phyloP scores from a whole-genome alignment of 64 coral and sea anemone genomes.

The Actinia equina region DNA sequence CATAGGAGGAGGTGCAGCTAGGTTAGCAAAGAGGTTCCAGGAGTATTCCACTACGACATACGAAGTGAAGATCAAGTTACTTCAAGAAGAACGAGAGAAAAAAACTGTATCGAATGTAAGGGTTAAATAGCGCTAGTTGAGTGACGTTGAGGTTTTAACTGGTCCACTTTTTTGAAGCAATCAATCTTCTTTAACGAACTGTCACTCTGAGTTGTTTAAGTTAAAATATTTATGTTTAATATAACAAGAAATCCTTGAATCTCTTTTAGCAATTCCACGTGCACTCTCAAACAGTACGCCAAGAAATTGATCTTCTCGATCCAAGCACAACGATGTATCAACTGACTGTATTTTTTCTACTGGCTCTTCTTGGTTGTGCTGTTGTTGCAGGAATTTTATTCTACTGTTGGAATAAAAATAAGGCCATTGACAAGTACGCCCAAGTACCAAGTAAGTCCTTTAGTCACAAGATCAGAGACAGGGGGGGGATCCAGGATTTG shows the following conservation, averaged over 20 bases:
- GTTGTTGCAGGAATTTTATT: constrained; percentile 39
- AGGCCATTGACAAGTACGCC: neutral
- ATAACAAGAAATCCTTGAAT: neutral
- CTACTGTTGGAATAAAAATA: constrained; percentile 31
- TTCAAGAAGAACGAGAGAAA: constrained; percentile 27
- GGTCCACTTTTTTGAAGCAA: too few relatives aligned
- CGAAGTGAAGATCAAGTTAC: constrained; percentile 6
- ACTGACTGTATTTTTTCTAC: constrained; percentile 16
- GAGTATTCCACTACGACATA: constrained; percentile 27
- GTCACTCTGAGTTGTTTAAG: too few relatives aligned
- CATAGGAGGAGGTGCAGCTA: constrained; percentile 24
- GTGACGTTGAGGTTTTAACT: neutral
- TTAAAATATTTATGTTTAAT: too few relatives aligned
- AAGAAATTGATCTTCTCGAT: constrained; percentile 19
- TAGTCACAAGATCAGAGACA: too few relatives aligned
- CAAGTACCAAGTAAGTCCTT: constrained; percentile 16
- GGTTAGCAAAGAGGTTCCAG: constrained; percentile 24
- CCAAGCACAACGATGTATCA: constrained; percentile 25
- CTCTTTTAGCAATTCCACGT: neutral
- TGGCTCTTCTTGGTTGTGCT: constrained; percentile 18
- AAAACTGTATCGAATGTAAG: constrained; percentile 2
- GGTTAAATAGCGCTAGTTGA: neutral
- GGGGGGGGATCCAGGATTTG: neutral
- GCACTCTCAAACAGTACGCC: neutral
- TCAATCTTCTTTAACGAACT: too few relatives aligned